Percentiles rank a stretch among this genome's conserved stretches.
These are phyloP conservation scores for Arremon aurantiirostris DNA, from an alignment of 2,797 vertebrate genomes.

Conservation along the genomic window DNA sequence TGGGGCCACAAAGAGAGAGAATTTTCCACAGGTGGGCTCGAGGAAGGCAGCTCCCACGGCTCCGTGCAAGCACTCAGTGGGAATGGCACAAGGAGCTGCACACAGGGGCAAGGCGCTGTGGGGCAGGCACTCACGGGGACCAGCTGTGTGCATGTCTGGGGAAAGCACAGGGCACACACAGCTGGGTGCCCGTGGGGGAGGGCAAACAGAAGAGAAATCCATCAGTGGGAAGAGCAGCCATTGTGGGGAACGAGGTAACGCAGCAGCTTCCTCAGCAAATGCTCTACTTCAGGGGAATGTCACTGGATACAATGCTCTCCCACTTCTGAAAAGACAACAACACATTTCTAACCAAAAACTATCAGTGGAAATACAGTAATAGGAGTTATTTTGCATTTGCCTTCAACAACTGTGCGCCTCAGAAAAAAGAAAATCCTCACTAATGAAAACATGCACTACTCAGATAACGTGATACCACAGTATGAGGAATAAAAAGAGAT, in stretches of 20 bases:
- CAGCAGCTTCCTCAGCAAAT: not conserved
- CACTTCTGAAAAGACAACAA: not conserved
- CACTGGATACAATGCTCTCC: fast-evolving
- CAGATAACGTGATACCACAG: fast-evolving
- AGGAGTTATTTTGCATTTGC: not conserved
- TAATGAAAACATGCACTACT: fast-evolving
- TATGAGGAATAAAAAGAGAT: not conserved
- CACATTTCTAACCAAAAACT: not conserved
- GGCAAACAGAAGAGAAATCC: not conserved
- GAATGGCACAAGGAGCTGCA: fast-evolving
- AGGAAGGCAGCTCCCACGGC: not conserved
- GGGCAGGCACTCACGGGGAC: not conserved
- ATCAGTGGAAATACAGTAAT: not conserved
- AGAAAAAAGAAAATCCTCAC: not conserved
- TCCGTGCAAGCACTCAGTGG: fast-evolving
- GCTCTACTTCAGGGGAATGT: not conserved
- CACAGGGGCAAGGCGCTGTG: fast-evolving
- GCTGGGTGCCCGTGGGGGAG: fast-evolving
- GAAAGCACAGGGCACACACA: not conserved
- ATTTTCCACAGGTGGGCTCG: not conserved
- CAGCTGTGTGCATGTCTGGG: not conserved
- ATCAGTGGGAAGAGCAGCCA: not conserved
- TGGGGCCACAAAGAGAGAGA: fast-evolving
- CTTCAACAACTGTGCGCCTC: not conserved
- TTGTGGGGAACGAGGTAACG: fast-evolving